Percentiles rank a stretch among this genome's conserved stretches.
These are phyloP conservation scores for Drosophila bipectinata DNA, from an alignment of 1,140 invertebrate species.

Conservation along the genomic window DNA sequence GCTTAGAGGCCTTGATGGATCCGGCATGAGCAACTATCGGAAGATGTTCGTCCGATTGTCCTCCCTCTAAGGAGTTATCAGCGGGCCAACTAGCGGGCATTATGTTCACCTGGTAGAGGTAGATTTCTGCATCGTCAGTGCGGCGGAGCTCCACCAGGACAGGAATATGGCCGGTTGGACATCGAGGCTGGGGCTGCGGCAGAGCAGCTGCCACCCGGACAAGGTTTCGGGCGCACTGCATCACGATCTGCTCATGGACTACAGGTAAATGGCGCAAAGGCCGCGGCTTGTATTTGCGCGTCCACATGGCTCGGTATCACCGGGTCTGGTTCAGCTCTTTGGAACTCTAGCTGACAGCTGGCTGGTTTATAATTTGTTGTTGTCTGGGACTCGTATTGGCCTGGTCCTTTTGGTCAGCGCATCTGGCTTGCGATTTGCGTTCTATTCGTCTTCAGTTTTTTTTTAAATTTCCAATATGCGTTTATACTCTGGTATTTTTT, in stretches of 20 bases:
- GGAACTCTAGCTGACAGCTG: neutral
- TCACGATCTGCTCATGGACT: slow-evolving; percentile 57
- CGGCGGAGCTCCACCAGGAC: slow-evolving; percentile 62
- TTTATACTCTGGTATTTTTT: slow-evolving; percentile 7
- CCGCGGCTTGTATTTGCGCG: slow-evolving; percentile 16
- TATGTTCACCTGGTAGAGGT: slow-evolving; percentile 63
- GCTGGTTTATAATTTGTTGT: neutral
- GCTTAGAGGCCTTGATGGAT: neutral
- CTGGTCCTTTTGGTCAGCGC: slow-evolving; percentile 6
- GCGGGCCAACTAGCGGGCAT: slow-evolving; percentile 5
- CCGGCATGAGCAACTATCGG: slow-evolving; percentile 6
- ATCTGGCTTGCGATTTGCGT: slow-evolving; percentile 13
- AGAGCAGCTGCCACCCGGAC: slow-evolving; percentile 34
- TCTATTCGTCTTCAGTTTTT: neutral
- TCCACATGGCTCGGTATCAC: slow-evolving; percentile 36
- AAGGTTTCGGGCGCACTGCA: slow-evolving; percentile 58
- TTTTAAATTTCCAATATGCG: neutral
- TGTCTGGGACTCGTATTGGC: neutral
- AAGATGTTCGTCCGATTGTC: neutral
- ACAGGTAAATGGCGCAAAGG: slow-evolving; percentile 13
- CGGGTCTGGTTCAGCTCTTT: neutral
- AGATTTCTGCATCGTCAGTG: slow-evolving; percentile 29
- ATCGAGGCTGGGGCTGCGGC: slow-evolving; percentile 51
- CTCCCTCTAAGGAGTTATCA: neutral
- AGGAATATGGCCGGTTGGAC: slow-evolving; percentile 41